These are phyloP conservation scores for Emydoidea blandingii DNA, from an alignment of 2,797 vertebrate genomes.

Conservation along the genomic window DNA sequence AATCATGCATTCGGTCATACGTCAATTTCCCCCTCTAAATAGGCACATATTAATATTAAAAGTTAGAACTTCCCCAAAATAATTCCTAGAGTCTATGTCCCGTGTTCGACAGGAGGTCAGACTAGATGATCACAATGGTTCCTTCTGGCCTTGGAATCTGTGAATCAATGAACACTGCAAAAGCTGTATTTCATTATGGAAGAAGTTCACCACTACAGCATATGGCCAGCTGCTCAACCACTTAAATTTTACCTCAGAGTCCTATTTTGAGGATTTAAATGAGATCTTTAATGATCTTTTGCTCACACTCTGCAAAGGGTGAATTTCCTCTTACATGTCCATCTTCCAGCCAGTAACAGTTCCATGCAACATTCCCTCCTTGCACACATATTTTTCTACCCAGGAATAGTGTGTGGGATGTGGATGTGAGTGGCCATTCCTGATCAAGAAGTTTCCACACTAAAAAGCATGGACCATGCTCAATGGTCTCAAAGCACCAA, in stretches of 20 bases:
- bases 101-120: not conserved
- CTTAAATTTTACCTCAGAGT: not conserved
- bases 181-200: not conserved
- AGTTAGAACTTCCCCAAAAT: too few species aligned
- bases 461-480: not conserved
- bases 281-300: not conserved
- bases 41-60: not conserved
- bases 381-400: not conserved
- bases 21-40: not conserved
- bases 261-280: not conserved
- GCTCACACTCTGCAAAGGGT: not conserved
- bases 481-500: not conserved
- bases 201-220: not conserved
- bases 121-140: not conserved
- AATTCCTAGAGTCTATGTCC: too few species aligned
- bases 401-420: not conserved
- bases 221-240: not conserved
- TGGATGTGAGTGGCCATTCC: not conserved
- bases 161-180: not conserved
- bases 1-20: fast-evolving
- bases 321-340: not conserved
- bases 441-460: not conserved
- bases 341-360: not conserved
- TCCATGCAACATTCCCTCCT: not conserved
- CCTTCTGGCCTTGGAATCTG: not conserved